These are phyloP conservation scores for Drosophila seclusa DNA, from an alignment of 2,888 invertebrate species.

Conservation along the genomic window DNA sequence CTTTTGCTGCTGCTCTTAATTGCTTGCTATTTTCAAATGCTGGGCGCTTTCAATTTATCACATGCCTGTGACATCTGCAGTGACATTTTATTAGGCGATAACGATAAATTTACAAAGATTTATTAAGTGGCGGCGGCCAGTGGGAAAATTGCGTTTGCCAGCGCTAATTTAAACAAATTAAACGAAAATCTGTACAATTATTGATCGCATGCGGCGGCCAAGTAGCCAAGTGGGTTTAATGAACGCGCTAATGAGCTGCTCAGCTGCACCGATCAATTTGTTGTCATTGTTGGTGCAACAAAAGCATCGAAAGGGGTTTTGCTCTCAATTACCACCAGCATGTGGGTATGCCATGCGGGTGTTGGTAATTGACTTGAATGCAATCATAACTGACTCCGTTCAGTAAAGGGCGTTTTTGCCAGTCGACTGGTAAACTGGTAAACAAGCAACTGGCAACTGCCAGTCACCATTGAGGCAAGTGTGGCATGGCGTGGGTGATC, in stretches of 20 bases:
- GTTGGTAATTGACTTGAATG: conserved; percentile 60
- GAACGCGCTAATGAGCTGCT: conserved; percentile 72
- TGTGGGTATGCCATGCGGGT: conserved; percentile 70
- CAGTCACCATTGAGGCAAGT: conserved; percentile 43
- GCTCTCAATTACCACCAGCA: conserved; percentile 29
- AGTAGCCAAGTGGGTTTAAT: conserved; percentile 56
- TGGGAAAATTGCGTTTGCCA: conserved; percentile 58
- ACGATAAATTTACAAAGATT: conserved; percentile 81
- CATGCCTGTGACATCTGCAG: conserved; percentile 62
- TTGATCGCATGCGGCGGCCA: conserved; percentile 62
- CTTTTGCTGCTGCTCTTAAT: conserved; percentile 66
- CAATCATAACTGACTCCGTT: conserved; percentile 58
- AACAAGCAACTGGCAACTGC: conserved; percentile 39
- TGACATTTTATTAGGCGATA: conserved; percentile 81
- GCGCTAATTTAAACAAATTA: conserved; percentile 78
- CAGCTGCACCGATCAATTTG: conserved; percentile 68
- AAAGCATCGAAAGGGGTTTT: conserved; percentile 36
- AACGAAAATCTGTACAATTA: conserved; percentile 71
- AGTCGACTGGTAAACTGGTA: conserved; percentile 29
- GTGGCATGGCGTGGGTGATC: conserved; percentile 64
- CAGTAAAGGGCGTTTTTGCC: conserved; percentile 55
- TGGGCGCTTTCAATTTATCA: conserved; percentile 80
- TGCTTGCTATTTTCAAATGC: conserved; percentile 78
- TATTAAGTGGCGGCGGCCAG: conserved; percentile 66
- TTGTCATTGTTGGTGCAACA: conserved; percentile 74